phyloP scores from a whole-genome alignment of 1,140 invertebrate genomes.

The Drosophila pseudoananassae region DNA sequence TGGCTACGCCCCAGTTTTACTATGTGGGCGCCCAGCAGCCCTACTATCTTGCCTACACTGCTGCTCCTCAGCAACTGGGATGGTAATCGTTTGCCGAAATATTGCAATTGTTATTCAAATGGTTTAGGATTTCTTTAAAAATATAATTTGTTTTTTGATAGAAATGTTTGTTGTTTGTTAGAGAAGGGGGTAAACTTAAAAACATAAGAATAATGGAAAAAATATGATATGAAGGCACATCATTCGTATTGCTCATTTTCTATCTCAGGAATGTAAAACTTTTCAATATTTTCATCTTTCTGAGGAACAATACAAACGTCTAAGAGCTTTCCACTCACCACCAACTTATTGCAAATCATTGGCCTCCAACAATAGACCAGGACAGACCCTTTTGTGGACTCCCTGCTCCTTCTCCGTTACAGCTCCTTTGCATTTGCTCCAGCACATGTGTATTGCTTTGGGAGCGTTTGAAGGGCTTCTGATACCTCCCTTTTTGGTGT shows the following conservation, averaged over 20 bases:
- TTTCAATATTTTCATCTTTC: constrained; percentile 5
- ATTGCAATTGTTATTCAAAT: constrained; percentile 1
- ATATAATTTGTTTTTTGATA: constrained; percentile 5
- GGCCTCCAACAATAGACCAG: constrained; percentile 43
- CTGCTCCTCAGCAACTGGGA: constrained; percentile 51
- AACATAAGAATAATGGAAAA: background rate
- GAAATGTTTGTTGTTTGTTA: background rate
- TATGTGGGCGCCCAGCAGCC: constrained; percentile 60
- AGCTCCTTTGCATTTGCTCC: background rate
- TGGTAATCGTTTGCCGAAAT: constrained; percentile 37
- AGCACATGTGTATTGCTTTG: constrained; percentile 31
- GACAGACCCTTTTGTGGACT: constrained; percentile 14
- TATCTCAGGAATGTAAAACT: background rate
- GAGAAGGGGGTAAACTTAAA: background rate
- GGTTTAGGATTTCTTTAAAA: background rate
- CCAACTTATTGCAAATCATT: constrained; percentile 52
- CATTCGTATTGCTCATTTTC: background rate
- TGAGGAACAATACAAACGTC: background rate
- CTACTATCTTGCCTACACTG: constrained; percentile 56
- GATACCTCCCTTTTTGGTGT: constrained; percentile 16
- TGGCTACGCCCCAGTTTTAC: constrained; percentile 48
- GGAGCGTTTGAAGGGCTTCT: constrained; percentile 34
- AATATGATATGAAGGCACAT: no score
- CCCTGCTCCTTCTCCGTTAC: constrained; percentile 2
- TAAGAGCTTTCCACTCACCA: constrained; percentile 18